Base-by-base conservation (phyloP, 1,140 invertebrate species). In the Cyphomyrmex costatus region DNA sequence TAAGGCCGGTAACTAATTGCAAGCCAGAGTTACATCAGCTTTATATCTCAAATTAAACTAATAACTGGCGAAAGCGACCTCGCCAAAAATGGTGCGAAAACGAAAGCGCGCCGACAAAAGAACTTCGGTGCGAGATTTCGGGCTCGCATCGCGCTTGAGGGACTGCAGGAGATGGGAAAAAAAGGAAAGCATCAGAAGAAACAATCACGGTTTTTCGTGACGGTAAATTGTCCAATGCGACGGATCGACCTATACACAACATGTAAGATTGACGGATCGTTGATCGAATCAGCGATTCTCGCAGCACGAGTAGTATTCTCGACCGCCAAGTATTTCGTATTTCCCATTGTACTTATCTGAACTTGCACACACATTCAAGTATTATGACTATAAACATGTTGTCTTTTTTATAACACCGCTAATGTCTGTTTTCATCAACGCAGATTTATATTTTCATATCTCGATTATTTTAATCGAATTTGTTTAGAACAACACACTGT, bases 51-150 rank as follows among this genome's bases (percentile, higher is more conserved):
- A 90, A 92, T 93, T 92, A 92, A 87, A 92, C 92, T 92, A 93
- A 93, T 93, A 92, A 93, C 89, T 86, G 88, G 92, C 90, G 93
- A 93, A 93, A 93, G 93, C 90, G 89, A 88, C 87, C 90, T 91
- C 89, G 92, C 92, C 92, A 90, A 92, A 93, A 93, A 93, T 93
- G 93, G 93, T 87, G 90, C 74, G 92, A 92, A 92, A 93, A 93
- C 85, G 92, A 92, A 91, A 91, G 86, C 86, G 82, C 33, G 86
- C 89, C 86, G 89, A 90, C 89, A 90, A 90, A 90, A 90, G 89
- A 87, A 51, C 80, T 66, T 12, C 58, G 88, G 53, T 33, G 53
- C 66, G 68, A 49, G 78, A 89, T 89, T 90, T 88, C 70, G 76
- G 49, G 21, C 53, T 12, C 30, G 78, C 46, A 21, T 71, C 86